These are phyloP conservation scores for Benthosema pterotum DNA, from an alignment of 2,797 vertebrate species.

Conservation along the genomic window DNA sequence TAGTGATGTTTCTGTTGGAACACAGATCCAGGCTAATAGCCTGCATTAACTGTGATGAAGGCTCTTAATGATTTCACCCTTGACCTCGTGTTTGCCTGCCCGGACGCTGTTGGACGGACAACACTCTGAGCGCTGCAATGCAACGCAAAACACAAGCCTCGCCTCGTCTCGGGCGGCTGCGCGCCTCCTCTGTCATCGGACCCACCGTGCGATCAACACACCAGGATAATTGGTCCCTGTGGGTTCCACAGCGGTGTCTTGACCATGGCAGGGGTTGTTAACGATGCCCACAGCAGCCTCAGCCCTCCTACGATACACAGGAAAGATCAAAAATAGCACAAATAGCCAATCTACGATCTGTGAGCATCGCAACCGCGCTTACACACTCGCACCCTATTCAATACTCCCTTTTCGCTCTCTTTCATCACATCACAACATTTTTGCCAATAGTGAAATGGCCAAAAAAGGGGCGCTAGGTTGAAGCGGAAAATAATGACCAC, in stretches of 20 bases:
- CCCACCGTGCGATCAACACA: slow-evolving; percentile 12
- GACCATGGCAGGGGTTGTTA: too few species aligned
- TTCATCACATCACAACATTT: too few species aligned
- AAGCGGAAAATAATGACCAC: too few species aligned
- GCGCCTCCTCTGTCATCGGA: slow-evolving; percentile 1
- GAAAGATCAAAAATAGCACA: too few species aligned
- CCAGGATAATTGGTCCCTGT: slow-evolving; percentile 28
- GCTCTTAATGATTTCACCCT: slow-evolving; percentile 5
- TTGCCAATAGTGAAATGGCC: too few species aligned
- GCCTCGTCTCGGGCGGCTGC: background rate
- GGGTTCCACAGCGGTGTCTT: slow-evolving; percentile 1
- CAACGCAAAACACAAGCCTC: background rate
- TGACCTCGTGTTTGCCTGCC: slow-evolving; percentile 12
- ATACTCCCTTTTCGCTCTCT: too few species aligned
- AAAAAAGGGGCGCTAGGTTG: too few species aligned
- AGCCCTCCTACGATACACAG: too few species aligned
- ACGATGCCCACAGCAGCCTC: too few species aligned
- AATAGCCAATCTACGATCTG: too few species aligned
- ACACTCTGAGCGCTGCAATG: slow-evolving; percentile 1
- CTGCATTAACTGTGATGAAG: background rate
- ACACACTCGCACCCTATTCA: too few species aligned
- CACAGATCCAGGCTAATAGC: slow-evolving; percentile 11
- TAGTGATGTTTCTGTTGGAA: slow-evolving; percentile 19
- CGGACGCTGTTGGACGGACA: slow-evolving; percentile 2
- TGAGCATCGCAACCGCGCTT: too few species aligned